Base-by-base conservation (phyloP, 1,140 invertebrate species). In the Penaeus vannamei region DNA sequence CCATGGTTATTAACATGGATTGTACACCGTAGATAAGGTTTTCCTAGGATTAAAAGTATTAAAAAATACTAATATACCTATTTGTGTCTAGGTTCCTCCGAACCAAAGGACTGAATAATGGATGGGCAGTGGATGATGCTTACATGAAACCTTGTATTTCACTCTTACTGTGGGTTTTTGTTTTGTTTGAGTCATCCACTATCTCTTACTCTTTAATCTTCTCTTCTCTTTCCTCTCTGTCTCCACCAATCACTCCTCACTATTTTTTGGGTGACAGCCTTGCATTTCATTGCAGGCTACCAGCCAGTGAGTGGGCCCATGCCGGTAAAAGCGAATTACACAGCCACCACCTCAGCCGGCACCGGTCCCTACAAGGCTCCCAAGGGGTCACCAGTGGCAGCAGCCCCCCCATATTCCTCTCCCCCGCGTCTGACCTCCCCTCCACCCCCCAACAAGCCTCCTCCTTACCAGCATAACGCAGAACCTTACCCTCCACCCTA, bases 281-380 rank as follows among this genome's bases (percentile, higher is more conserved):
- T 86, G 81, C 81, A 86, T 86, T 85, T 86, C 80, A 36, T 86
- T 90, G 81, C 91, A 91, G 91, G 90, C 84, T 91, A 91, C 86
- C 91, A 91, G 89, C 91, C 91, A 85, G 91, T 91, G 82, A 91
- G 89, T 88, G 91, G 91, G 62, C 91, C 91, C 84, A 90, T 91
- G 84, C 91, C 91, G 66, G 84, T 90, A 36, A 90, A 86, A 81
- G 76, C 84, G 60, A 90, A 82, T 90, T 90, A 90, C 88, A 81
- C 88, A 90, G 88, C 88, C 46, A 89, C 89, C 72, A 90, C 86
- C 64, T 86, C 84, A 76, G 85, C 77, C 53, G 84, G 82, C 84
- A 46, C 69, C 83, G 72, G 84, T 36, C 86, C 91, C 84, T 90
- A 88, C 86, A 89, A 90, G 81, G 81, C 91, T 84, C 79, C 89